Conservation (phyloP, 2,888 invertebrate genomes). For the Unio pictorum region DNA sequence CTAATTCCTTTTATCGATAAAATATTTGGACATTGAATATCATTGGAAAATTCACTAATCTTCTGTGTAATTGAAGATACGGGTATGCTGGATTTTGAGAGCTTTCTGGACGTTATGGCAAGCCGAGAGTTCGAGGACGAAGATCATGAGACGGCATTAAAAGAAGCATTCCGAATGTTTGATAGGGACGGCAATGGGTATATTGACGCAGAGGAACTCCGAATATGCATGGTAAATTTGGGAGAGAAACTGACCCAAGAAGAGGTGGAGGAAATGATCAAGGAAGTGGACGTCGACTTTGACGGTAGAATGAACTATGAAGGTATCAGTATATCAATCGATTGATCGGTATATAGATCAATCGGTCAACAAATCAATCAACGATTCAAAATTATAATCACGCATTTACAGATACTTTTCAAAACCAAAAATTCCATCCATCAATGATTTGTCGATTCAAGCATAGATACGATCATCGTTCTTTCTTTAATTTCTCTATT, state of each 20-base stretch:
- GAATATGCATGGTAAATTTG: constrained; percentile 99
- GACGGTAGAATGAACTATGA: constrained; percentile 99
- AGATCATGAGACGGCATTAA: constrained; percentile 48
- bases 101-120: constrained; percentile 47
- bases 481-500: too few species aligned
- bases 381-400: too few species aligned
- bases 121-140: constrained; percentile 50
- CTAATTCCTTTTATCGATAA: too few species aligned
- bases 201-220: constrained; percentile 97
- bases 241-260: constrained; percentile 99
- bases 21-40: too few species aligned
- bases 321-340: constrained; percentile 72
- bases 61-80: constrained; percentile 25
- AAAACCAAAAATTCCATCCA: too few species aligned
- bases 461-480: too few species aligned
- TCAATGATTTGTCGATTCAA: too few species aligned
- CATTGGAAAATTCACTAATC: too few species aligned
- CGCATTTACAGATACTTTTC: too few species aligned
- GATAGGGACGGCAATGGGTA: constrained; percentile 99
- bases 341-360: background rate
- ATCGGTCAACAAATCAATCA: too few species aligned
- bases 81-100: constrained; percentile 45
- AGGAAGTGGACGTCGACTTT: constrained; percentile 98
- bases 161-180: constrained; percentile 80
- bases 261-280: constrained; percentile 99